A percentile compares a stretch with the other conserved stretches of the same genome.
Evolutionary conservation across 1,140 invertebrate species (phyloP).

Genomic region (Meteorus sp.): DNA sequence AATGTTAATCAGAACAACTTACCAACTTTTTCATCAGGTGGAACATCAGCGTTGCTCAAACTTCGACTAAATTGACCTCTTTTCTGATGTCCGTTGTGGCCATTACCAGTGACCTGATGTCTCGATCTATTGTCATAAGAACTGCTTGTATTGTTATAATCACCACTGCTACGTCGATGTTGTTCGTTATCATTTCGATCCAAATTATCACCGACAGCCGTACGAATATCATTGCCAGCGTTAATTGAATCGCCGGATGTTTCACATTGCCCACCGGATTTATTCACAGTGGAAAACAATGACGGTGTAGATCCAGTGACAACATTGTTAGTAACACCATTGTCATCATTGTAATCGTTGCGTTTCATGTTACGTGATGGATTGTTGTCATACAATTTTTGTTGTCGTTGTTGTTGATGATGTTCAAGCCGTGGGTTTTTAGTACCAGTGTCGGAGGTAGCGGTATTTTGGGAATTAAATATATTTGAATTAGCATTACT

Average conservation of each 20-base stretch:
- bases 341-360: conserved; percentile 17
- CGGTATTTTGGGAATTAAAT: conserved; percentile 61
- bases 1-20: conserved; percentile 36
- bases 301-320: conserved; percentile 3
- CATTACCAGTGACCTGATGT: conserved; percentile 43
- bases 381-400: conserved; percentile 39
- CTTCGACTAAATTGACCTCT: conserved; percentile 78
- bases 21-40: conserved; percentile 84
- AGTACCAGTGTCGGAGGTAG: conserved; percentile 57
- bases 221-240: background rate
- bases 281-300: background rate
- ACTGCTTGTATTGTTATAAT: conserved; percentile 52
- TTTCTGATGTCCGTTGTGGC: conserved; percentile 53
- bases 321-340: conserved; percentile 10
- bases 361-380: conserved; percentile 17
- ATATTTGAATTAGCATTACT: conserved; percentile 61
- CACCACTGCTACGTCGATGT: conserved; percentile 55
- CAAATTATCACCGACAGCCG: conserved; percentile 42
- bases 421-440: conserved; percentile 52
- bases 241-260: conserved; percentile 6
- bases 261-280: background rate
- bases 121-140: conserved; percentile 55
- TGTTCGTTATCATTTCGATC: conserved; percentile 37
- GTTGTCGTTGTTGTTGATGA: no score
- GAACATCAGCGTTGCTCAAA: conserved; percentile 78